These are phyloP conservation scores for Bothrops jararaca DNA, from an alignment of 2,113 vertebrate genomes.

Conservation along the genomic window DNA sequence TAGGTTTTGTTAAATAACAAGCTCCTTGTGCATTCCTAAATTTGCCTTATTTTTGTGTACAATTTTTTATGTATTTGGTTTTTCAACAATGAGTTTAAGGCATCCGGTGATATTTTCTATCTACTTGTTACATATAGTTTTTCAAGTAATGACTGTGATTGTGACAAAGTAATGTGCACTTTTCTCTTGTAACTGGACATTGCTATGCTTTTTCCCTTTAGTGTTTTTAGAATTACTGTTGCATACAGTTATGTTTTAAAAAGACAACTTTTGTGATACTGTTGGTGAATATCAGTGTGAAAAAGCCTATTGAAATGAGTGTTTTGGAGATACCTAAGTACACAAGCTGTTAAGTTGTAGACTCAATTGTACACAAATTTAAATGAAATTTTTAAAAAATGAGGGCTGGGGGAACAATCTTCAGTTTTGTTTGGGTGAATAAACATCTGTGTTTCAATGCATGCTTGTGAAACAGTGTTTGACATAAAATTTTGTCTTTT, in stretches of 20 bases:
- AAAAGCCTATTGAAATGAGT: conserved; percentile 84
- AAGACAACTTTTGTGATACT: conserved; percentile 84
- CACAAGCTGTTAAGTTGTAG: conserved; percentile 76
- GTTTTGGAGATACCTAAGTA: conserved; percentile 82
- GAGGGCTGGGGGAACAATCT: conserved; percentile 81
- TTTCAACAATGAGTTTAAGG: conserved; percentile 79
- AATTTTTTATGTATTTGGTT: conserved; percentile 74
- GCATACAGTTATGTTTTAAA: conserved; percentile 76
- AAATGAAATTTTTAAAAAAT: conserved; percentile 73
- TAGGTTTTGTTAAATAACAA: conserved; percentile 75
- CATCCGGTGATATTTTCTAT: conserved; percentile 80
- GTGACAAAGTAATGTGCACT: conserved; percentile 88
- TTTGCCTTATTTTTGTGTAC: conserved; percentile 86
- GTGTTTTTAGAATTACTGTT: conserved; percentile 86
- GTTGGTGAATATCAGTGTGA: conserved; percentile 87
- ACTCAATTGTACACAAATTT: conserved; percentile 77
- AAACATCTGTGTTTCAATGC: conserved; percentile 82
- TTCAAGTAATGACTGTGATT: conserved; percentile 86
- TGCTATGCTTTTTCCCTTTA: conserved; percentile 84
- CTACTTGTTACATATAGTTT: conserved; percentile 85
- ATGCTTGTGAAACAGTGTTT: conserved; percentile 64
- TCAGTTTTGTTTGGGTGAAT: conserved; percentile 84
- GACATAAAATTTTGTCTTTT: conserved; percentile 8
- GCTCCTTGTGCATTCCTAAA: conserved; percentile 81
- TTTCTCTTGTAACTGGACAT: conserved; percentile 85